Conservation (phyloP, 2,888 invertebrate genomes). For the Caenorhabditis wallacei region DNA sequence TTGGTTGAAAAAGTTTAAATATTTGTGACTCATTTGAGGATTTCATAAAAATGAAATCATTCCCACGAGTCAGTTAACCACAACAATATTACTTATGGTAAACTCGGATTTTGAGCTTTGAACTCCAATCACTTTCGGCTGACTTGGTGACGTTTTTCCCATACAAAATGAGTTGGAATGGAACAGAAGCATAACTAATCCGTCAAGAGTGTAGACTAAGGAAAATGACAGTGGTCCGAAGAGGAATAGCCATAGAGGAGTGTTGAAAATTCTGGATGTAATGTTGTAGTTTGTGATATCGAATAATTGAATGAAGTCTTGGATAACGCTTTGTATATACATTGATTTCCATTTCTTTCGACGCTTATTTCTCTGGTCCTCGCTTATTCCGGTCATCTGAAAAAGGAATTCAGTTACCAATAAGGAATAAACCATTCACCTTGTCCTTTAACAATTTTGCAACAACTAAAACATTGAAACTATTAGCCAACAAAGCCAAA, state of each 20-base stretch:
- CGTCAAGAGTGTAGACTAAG: slow-evolving; percentile 3
- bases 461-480: slow-evolving; percentile 15
- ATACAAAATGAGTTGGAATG: neutral
- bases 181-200: slow-evolving; percentile 36
- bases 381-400: slow-evolving; percentile 40
- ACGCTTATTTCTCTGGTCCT: neutral
- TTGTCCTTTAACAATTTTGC: slow-evolving; percentile 38
- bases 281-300: slow-evolving; percentile 36
- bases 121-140: neutral
- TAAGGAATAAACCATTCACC: neutral
- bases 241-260: neutral
- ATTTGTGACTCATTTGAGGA: slow-evolving; percentile 44
- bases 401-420: neutral
- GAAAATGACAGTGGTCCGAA: slow-evolving; percentile 1
- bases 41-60: slow-evolving; percentile 48
- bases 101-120: slow-evolving; percentile 2
- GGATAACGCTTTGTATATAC: slow-evolving; percentile 44
- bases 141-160: neutral
- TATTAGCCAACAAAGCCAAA: slow-evolving; percentile 10
- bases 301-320: slow-evolving; percentile 37
- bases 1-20: slow-evolving; percentile 40
- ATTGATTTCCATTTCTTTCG: slow-evolving; percentile 23
- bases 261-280: neutral
- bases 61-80: neutral
- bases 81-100: neutral